A percentile compares a stretch with the other conserved stretches of the same genome.
These are phyloP conservation scores for Acipenser oxyrinchus DNA, from an alignment of 2,797 vertebrate genomes.

Conservation along the genomic window DNA sequence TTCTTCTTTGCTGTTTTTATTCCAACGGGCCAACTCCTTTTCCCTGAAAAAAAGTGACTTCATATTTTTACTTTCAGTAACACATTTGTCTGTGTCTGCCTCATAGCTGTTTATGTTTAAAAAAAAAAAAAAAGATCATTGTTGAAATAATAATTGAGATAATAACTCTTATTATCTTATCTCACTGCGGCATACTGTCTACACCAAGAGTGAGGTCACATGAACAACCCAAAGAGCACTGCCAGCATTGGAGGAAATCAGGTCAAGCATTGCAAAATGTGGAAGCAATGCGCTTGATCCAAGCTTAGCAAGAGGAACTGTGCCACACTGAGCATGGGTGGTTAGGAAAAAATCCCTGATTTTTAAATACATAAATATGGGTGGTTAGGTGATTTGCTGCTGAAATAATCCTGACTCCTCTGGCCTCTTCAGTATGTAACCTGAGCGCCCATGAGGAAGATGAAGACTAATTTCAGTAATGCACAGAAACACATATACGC, in stretches of 20 bases:
- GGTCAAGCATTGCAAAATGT: conserved; percentile 42
- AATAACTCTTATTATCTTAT: conserved; percentile 29
- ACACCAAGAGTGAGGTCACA: conserved; percentile 26
- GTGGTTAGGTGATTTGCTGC: conserved; percentile 56
- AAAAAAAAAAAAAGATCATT: not conserved
- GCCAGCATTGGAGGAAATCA: conserved; percentile 47
- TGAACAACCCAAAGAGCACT: conserved; percentile 26
- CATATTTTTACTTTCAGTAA: conserved; percentile 21
- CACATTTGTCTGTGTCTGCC: conserved; percentile 18
- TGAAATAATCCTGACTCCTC: conserved; percentile 53
- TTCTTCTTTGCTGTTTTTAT: conserved; percentile 1
- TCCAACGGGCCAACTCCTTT: conserved; percentile 3
- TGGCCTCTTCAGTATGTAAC: conserved; percentile 54
- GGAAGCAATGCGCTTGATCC: conserved; percentile 23
- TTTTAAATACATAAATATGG: conserved; percentile 50
- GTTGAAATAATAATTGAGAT: conserved; percentile 36
- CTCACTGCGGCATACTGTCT: conserved; percentile 38
- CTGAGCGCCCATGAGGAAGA: conserved; percentile 44
- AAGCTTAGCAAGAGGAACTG: not conserved
- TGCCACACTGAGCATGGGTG: conserved; percentile 29
- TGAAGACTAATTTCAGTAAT: conserved; percentile 34
- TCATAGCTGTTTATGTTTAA: conserved; percentile 4
- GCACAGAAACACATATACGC: conserved; percentile 25
- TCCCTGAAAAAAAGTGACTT: conserved; percentile 3
- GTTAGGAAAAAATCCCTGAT: conserved; percentile 53